Base-by-base conservation (phyloP, 2,888 invertebrate genomes). In the Hydrotaea cyrtoneurina region DNA sequence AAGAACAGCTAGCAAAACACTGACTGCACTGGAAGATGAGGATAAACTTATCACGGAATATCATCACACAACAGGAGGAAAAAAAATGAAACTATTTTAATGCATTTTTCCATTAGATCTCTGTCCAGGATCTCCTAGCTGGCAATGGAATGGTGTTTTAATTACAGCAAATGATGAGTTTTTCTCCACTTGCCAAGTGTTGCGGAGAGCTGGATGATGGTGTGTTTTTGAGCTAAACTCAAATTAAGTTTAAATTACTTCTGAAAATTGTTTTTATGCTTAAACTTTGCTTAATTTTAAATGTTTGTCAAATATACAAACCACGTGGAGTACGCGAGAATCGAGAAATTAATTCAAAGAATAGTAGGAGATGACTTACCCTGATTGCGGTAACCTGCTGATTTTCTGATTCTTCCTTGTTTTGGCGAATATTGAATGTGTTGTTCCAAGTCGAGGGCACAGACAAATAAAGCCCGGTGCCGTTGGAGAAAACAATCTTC, bases 171-270 rank as follows among this genome's bases (percentile, higher is more conserved):
- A 23, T 81, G 75, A 80, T 43, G 64, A 55, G 23, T 71, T 26
- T 57, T 69, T 57, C 57, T 23, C 15, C 46, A 26, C 50, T 5
- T 21, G 50, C 15, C 15, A 43, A 15, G 19, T 43, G 19, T 62
- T 19, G 43, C 21, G 26, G 31, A 21, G 43, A 46, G 66, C 21
- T n/a, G n/a, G n/a, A n/a, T n/a, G 31, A 2, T 50, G 26, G 26
- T 71, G 15, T 26, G 26, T 50, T 71, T 53, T 71, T 26, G 13
- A 39, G 50, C 21, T 55, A 77, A 50, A 69, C 17, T 21, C 11
- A 80, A 83, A 80, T 83, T 75, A 78, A 84, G 64, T 81, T 84
- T 78, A 81, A 81, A 84, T 84, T 84, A 84, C 80, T 84, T 81
- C 80, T 71, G 46, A 64, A 76, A 84, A 66, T 57, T 39, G 74